Evolutionary conservation across 1,140 invertebrate genomes (phyloP).

Genomic region (Musca domestica): DNA sequence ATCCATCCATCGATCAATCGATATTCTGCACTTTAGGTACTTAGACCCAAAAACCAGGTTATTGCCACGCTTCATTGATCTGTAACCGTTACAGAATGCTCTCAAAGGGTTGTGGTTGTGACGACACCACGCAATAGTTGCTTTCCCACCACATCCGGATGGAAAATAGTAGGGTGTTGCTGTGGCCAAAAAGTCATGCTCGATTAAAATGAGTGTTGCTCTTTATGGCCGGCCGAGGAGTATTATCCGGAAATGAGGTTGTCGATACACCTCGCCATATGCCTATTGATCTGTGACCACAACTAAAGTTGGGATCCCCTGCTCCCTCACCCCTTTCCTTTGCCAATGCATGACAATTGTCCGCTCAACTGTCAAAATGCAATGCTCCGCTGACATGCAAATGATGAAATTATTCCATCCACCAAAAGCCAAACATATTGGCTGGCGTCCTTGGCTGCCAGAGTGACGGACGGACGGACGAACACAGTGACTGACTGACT

Average conservation of each 20-base stretch:
- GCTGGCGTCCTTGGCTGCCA: too few relatives aligned
- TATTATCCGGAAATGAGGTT: slow-evolving; percentile 13
- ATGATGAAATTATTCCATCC: not conserved
- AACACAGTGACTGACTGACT: not conserved
- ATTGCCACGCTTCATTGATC: slow-evolving; percentile 16
- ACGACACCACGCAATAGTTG: not conserved
- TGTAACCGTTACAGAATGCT: not conserved
- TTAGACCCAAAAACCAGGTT: not conserved
- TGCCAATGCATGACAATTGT: too few relatives aligned
- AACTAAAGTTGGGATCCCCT: not conserved
- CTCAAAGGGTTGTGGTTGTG: not conserved
- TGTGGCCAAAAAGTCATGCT: slow-evolving; percentile 46
- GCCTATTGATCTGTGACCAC: slow-evolving; percentile 19
- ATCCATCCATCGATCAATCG: too few relatives aligned
- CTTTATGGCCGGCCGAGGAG: not conserved
- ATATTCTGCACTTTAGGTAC: too few relatives aligned
- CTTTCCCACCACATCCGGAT: slow-evolving; percentile 4
- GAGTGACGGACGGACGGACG: not conserved
- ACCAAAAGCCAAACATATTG: too few relatives aligned
- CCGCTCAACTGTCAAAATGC: not conserved
- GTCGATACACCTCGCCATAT: slow-evolving; percentile 8
- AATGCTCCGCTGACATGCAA: slow-evolving; percentile 9
- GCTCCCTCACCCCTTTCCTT: too few relatives aligned
- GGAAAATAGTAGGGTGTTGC: not conserved
- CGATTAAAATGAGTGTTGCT: slow-evolving; percentile 47